Evolutionary conservation across 1,140 invertebrate genomes (phyloP), one percentile per base, ranked within the genome.

Genomic region (Gonioctena quinquepunctata): DNA sequence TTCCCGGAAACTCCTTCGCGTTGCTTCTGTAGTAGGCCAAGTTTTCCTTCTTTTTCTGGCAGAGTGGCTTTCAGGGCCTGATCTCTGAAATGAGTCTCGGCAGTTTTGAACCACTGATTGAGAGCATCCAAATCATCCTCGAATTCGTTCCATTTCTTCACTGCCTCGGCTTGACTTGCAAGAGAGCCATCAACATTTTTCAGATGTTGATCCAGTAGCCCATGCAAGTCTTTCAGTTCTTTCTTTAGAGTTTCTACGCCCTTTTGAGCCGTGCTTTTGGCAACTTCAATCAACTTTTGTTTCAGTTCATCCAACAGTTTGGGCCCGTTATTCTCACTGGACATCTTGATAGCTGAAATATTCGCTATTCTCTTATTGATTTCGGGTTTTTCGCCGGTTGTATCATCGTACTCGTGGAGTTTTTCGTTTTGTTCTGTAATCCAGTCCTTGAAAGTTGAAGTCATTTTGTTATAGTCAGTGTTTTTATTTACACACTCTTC

Each of bases 401-500:
- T 85, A 80, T 94, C 93, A 77, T 93, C 90, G 77, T 90, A 92
- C 42, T 94, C 89, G 11, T 89, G 79, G 3, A 96, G 80, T 78
- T 93, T 93, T 64, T 93, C 90, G 68, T 88, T 89, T 80, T 94
- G 91, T n/a, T 86, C 85, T 33, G 87, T 88, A 16, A 95, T 80
- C 92, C 94, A 96, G 71, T 94, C 90, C 73, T 90, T 91, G 77
- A 94, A 93, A 16, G 87, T 85, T 75, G 91, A 89, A 64, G 92
- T 89, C 23, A 90, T 84, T 19, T 89, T 84, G 69, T 93, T 91
- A 27, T 94, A 90, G 64, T 92, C 88, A 77, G 90, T 90, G 79
- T 99, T 96, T 71, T 93, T 93, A 65, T 93, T 90, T 0, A 96
- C 93, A 81, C 93, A 94, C 33, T 90, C 88, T 76, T 96, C 94